phyloP scores from a whole-genome alignment of 2,888 invertebrate species.

The Rhingia campestris region DNA sequence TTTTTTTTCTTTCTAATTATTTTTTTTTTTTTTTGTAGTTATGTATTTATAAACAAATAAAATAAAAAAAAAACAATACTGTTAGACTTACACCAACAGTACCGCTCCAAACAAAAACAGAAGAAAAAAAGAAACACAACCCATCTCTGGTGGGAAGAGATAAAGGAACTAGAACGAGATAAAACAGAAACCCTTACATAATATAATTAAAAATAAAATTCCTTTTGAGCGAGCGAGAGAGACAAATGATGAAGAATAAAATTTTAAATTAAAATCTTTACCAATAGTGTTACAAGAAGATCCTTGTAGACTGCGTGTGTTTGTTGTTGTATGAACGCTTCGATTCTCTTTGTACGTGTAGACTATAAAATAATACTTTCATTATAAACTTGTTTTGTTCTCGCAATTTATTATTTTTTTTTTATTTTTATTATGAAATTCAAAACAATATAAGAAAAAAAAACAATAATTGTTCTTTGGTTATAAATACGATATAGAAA shows the following conservation, averaged over 20 bases:
- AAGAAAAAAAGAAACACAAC: conserved; percentile 10
- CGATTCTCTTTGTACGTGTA: conserved; percentile 62
- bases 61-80: conserved; percentile 7
- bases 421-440: conserved; percentile 37
- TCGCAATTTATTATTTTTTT: conserved; percentile 55
- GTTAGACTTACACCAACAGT: conserved; percentile 11
- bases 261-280: conserved; percentile 38
- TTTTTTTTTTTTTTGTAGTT: conserved; percentile 43
- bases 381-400: conserved; percentile 61
- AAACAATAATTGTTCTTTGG: conserved; percentile 37
- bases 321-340: conserved; percentile 70
- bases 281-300: conserved; percentile 64
- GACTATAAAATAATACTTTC: conserved; percentile 53
- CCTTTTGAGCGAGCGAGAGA: conserved; percentile 26
- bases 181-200: not conserved
- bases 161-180: conserved; percentile 19
- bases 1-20: conserved; percentile 19
- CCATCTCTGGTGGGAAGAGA: conserved; percentile 22
- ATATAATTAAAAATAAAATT: conserved; percentile 19
- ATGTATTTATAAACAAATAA: conserved; percentile 55
- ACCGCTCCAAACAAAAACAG: conserved; percentile 1
- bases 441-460: conserved; percentile 48
- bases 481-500: conserved; percentile 15
- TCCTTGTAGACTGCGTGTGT: conserved; percentile 70
- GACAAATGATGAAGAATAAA: conserved; percentile 42